Conservation (phyloP, 2,113 vertebrate species). For the Cricetomys ansorgei region DNA sequence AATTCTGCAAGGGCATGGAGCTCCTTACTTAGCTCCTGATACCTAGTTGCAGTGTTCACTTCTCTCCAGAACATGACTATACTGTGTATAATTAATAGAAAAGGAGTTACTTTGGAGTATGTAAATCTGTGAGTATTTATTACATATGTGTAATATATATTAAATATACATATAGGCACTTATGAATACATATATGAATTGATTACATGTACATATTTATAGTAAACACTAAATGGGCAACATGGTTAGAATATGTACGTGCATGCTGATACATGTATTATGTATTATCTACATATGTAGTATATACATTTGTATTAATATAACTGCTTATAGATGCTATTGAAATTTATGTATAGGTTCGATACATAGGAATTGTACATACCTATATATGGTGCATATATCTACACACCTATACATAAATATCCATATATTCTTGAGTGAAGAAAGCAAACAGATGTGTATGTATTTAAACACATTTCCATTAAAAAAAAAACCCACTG, state of each 20-base stretch:
- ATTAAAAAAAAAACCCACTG: background rate
- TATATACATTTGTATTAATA: background rate
- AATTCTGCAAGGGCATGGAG: no score
- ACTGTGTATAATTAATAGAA: background rate
- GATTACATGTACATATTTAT: background rate
- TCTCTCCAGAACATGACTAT: background rate
- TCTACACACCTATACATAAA: background rate
- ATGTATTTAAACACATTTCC: background rate
- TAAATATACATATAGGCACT: background rate
- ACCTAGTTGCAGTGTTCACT: background rate
- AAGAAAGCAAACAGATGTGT: background rate
- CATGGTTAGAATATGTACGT: background rate
- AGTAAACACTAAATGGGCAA: background rate
- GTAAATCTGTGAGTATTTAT: background rate
- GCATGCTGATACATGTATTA: background rate
- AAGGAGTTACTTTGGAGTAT: background rate
- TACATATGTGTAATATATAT: background rate
- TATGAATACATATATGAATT: background rate
- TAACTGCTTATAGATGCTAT: background rate
- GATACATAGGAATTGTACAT: background rate
- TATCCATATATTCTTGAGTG: background rate
- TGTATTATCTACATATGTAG: background rate
- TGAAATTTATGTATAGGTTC: background rate
- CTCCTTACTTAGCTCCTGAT: background rate
- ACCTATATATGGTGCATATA: background rate